Base-by-base conservation (phyloP, 2,797 vertebrate species). In the Sebastes taczanowskii region DNA sequence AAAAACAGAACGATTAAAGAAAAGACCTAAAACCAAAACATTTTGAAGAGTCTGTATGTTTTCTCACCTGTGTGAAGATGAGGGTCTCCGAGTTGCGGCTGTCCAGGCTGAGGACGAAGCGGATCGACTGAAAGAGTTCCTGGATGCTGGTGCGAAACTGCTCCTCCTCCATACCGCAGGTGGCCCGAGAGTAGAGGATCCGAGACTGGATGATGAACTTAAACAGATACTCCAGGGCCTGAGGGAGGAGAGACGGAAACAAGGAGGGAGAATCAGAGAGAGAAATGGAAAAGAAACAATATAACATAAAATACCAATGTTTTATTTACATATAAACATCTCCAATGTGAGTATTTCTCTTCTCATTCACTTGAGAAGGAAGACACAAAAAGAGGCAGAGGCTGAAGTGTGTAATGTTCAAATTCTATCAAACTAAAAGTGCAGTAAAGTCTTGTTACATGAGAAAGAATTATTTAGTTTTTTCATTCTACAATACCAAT, bases 121-220 rank as follows among this genome's bases (percentile, higher is more conserved):
- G 97, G 90, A 99, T 98, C 63, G 99, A 99, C 93, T 98, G 97
- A 89, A 99, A 99, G 66, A 99, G 97, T 58, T 99, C 98, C 89
- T 98, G 98, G 94, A 99, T 96, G 94, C 97, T 98, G 89, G 93
- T 93, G 61, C 97, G 96, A 83, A 99, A 99, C 89, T 97, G 97
- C n/a, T 99, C 98, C 89, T 99, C 99, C 88, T 99, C 99, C 97
- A 99, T 95, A 0, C 99, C 98, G 11, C 98, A 97, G 1, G 99
- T 99, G 84, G 99, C 98, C 81, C 99, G 96, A 11, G 98, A 99
- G 94, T 99, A 99, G 63, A 99, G 96, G 93, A 98, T 96, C 46
- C 99, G 96, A 10, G 98, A 99, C 94, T 99, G 99, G 66, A 99
- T 95, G 80, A 99, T 99, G 89, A 99, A 99, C 95, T 99, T 99